These are phyloP conservation scores for Etia nguti DNA, from an alignment of 2,113 vertebrate genomes.

Conservation along the genomic window DNA sequence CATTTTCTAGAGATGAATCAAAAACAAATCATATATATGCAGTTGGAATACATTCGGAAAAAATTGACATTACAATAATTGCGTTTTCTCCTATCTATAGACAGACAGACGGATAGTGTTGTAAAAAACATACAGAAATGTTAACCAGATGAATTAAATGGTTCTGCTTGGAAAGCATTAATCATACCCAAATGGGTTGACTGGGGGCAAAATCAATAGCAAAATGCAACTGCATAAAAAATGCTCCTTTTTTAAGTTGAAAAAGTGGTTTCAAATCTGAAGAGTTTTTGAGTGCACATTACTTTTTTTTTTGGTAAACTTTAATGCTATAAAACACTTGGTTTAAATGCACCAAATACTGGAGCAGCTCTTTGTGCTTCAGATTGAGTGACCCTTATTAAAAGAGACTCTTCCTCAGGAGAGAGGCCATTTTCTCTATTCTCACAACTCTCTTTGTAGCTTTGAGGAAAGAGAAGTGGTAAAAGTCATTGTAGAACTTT, in stretches of 20 bases:
- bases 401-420: not conserved
- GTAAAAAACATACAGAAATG: not conserved
- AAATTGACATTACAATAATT: not conserved
- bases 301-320: not conserved
- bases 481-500: not conserved
- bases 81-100: not conserved
- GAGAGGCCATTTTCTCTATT: not conserved
- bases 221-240: not conserved
- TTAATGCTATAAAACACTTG: not conserved
- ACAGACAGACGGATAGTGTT: not conserved
- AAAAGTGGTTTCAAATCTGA: not conserved
- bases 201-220: not conserved
- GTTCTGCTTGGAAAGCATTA: not conserved
- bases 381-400: not conserved
- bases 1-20: not conserved
- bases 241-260: not conserved
- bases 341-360: not conserved
- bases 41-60: not conserved
- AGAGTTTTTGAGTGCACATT: not conserved
- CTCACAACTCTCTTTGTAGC: not conserved
- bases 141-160: not conserved
- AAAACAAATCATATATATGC: not conserved
- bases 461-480: not conserved
- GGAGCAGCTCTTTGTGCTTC: not conserved
- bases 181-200: not conserved